phyloP scores from a whole-genome alignment of 2,797 vertebrate genomes.

The Leptodactylus fallax region DNA sequence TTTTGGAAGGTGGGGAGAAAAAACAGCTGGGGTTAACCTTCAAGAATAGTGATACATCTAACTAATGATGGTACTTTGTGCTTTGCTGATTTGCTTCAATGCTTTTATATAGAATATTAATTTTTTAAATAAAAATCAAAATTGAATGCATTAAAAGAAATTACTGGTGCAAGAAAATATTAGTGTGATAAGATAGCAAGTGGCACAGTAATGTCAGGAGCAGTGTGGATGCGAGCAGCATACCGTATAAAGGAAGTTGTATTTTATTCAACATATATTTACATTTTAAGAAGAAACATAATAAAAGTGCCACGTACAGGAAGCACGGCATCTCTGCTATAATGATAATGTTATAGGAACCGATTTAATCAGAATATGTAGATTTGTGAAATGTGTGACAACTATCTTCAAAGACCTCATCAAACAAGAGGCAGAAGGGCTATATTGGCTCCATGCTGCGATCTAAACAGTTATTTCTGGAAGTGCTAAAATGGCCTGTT shows the following conservation, averaged over 20 bases:
- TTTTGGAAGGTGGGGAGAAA: too few relatives aligned
- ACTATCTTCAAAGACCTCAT: constrained; percentile 38
- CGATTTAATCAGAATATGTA: constrained; percentile 33
- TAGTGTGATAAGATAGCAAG: too few relatives aligned
- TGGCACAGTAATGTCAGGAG: neutral
- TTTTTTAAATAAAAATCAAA: too few relatives aligned
- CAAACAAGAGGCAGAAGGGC: constrained; percentile 34
- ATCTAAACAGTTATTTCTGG: constrained; percentile 53
- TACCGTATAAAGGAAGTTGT: neutral
- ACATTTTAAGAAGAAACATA: neutral
- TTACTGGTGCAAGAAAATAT: too few relatives aligned
- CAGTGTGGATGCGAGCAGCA: neutral
- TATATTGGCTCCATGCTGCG: constrained; percentile 50
- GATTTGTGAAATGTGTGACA: constrained; percentile 36
- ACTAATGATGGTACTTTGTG: too few relatives aligned
- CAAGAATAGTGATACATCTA: too few relatives aligned
- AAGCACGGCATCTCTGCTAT: neutral
- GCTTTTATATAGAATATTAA: too few relatives aligned
- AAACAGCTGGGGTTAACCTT: too few relatives aligned
- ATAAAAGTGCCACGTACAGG: neutral
- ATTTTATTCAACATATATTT: constrained; percentile 20
- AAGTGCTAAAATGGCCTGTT: constrained; percentile 46
- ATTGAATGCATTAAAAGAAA: too few relatives aligned
- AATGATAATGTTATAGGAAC: constrained; percentile 19
- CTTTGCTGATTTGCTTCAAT: too few relatives aligned